Base-by-base conservation (phyloP, 2,888 invertebrate genomes). In the Palloptera scutellata region DNA sequence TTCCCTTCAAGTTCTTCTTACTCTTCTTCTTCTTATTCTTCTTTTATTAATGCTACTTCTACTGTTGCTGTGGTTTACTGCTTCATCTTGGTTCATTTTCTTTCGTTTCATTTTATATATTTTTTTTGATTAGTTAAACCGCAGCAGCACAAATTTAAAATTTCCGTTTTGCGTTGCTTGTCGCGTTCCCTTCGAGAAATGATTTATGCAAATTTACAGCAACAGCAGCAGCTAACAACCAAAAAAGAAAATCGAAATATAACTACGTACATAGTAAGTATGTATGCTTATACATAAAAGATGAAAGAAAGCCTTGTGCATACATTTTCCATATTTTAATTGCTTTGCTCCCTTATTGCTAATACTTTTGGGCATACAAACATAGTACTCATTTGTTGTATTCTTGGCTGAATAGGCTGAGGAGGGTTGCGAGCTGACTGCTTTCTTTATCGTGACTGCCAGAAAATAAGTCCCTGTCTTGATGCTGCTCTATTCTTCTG, bases 301-400 rank as follows among this genome's bases (percentile, higher is more conserved):
- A 78, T 78, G 78, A 78, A 30, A 30, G 30, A 30, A 78, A 78
- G 79, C 79, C 79, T 74, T 78, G 77, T 74, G 5, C 15, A 53
- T 17, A 78, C 76, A 30, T 30, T 30, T 78, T 79, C 80, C 78
- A 80, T 79, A 79, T 79, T 80, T 79, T 79, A 79, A 79, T 79
- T 79, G 79, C 79, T 79, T 80, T 79, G 78, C 77, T 79, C 78
- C 78, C 12, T 13, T 30, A 30, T 30, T 52, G 74, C 75, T 79
- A 77, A 77, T 76, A 77, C 76, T 77, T 75, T 74, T 75, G 78
- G 77, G 80, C 74, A 69, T 60, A 17, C 45, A 13, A n/a, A 10
- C 15, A 5, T 2, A 63, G 62, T 71, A 67, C 69, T 71, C 63
- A 64, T 63, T 65, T 68, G 61, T 17, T 40, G 61, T 64, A 61